Percentiles rank a stretch among this genome's conserved stretches.
phyloP scores from a whole-genome alignment of 2,113 vertebrate species.

The Mormyrus iriodes region DNA sequence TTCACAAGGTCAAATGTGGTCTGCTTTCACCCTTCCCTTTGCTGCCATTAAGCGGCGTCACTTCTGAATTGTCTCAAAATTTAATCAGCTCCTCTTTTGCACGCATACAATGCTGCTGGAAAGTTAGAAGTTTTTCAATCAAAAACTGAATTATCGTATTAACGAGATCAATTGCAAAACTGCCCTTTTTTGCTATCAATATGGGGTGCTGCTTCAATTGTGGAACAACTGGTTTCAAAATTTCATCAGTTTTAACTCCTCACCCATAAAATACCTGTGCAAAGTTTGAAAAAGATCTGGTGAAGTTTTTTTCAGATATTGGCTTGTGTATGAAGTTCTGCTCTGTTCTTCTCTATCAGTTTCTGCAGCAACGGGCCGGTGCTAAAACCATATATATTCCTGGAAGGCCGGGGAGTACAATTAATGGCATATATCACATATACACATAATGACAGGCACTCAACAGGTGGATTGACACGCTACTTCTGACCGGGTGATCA shows the following conservation, averaged over 20 bases:
- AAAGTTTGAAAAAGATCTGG: neutral
- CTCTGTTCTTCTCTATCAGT: too few relatives aligned
- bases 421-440: neutral
- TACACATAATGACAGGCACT: neutral
- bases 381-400: neutral
- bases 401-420: neutral
- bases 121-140: neutral
- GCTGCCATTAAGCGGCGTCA: neutral
- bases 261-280: neutral
- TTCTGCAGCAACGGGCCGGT: neutral
- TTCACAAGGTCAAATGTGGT: neutral
- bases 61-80: neutral
- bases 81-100: neutral
- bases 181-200: neutral
- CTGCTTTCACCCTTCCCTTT: neutral
- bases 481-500: neutral
- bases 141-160: neutral
- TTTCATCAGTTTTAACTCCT: neutral
- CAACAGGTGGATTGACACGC: neutral
- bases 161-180: neutral
- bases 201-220: neutral
- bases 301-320: neutral
- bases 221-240: neutral
- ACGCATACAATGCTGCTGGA: neutral
- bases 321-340: neutral